These are phyloP conservation scores for Eulithis prunata DNA, from an alignment of 2,888 invertebrate genomes.

Conservation along the genomic window DNA sequence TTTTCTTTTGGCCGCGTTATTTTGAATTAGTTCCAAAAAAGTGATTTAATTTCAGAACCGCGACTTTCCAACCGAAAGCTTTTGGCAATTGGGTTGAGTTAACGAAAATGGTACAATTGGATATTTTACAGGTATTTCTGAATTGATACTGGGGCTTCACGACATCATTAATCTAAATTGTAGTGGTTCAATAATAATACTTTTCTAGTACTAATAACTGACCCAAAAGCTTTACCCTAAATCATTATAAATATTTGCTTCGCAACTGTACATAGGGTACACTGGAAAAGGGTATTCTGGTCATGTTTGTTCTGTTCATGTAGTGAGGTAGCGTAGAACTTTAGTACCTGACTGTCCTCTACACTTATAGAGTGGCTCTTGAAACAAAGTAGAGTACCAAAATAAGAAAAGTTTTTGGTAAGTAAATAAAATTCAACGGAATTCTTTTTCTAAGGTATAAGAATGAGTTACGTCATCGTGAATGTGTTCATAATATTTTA, in stretches of 20 bases:
- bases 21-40: slow-evolving; percentile 64
- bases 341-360: not conserved
- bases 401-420: not conserved
- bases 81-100: slow-evolving; percentile 74
- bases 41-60: slow-evolving; percentile 81
- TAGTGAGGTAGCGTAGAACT: slow-evolving; percentile 16
- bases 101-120: slow-evolving; percentile 80
- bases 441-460: not conserved
- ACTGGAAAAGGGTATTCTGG: slow-evolving; percentile 37
- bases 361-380: not conserved
- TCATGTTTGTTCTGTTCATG: slow-evolving; percentile 18
- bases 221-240: slow-evolving; percentile 48
- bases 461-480: no score
- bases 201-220: slow-evolving; percentile 31
- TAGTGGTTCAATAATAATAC: slow-evolving; percentile 35
- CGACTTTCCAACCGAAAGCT: slow-evolving; percentile 70
- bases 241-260: slow-evolving; percentile 48
- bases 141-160: slow-evolving; percentile 70
- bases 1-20: slow-evolving; percentile 50
- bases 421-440: not conserved
- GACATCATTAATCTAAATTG: slow-evolving; percentile 39
- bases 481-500: no score
- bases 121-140: slow-evolving; percentile 76
- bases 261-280: slow-evolving; percentile 49
- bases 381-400: not conserved